phyloP scores from a whole-genome alignment of 92 coral and sea anemone species.

The Pocillopora grandis region DNA sequence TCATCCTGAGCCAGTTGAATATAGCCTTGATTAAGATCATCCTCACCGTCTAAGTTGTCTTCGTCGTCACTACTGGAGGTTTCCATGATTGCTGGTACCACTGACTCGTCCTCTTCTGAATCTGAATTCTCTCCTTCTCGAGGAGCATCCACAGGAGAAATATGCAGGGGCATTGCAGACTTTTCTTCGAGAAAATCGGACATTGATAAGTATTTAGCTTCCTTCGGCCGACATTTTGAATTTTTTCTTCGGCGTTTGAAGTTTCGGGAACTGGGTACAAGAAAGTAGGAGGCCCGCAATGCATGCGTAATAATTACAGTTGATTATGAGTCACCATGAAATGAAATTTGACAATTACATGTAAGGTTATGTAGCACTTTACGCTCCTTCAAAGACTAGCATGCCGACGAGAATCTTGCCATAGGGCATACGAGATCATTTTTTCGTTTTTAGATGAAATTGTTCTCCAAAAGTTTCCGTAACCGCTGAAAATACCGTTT shows the following conservation, averaged over 20 bases:
- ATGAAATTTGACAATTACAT: too few relatives aligned
- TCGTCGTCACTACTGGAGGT: conserved; percentile 76
- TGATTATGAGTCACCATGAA: too few relatives aligned
- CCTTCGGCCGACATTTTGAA: background rate
- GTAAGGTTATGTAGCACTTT: too few relatives aligned
- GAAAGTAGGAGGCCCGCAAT: background rate
- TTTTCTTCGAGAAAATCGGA: conserved; percentile 38
- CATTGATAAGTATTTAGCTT: conserved; percentile 17
- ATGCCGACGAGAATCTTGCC: too few relatives aligned
- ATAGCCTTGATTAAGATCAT: conserved; percentile 57
- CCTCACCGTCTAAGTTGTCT: conserved; percentile 43
- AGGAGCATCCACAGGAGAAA: conserved; percentile 75
- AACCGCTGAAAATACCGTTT: too few relatives aligned
- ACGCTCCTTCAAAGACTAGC: too few relatives aligned
- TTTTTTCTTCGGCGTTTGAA: background rate
- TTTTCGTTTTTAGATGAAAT: too few relatives aligned
- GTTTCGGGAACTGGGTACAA: background rate
- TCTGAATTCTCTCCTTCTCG: conserved; percentile 47
- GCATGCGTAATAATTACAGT: background rate
- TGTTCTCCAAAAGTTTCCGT: too few relatives aligned
- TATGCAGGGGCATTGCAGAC: conserved; percentile 65
- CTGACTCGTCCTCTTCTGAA: conserved; percentile 61
- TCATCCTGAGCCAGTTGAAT: conserved; percentile 74
- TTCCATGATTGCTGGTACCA: conserved; percentile 41
- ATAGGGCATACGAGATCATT: too few relatives aligned